Conservation (phyloP, 2,888 invertebrate species). For the Galeruca laticollis region DNA sequence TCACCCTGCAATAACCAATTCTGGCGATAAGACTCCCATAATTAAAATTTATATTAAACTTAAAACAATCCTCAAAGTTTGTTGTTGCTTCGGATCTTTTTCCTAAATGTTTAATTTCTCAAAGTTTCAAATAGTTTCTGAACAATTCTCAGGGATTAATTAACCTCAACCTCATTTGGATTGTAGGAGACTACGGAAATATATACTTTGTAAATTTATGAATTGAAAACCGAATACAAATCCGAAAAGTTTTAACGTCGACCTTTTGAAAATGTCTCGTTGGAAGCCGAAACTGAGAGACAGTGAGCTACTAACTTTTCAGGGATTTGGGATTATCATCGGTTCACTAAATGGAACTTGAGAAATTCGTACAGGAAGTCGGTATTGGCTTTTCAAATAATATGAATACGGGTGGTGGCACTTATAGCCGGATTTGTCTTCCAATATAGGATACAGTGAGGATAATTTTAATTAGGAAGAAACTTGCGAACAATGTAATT, state of each 20-base stretch:
- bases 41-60: too few species aligned
- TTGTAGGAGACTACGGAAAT: neutral
- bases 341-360: slow-evolving; percentile 15
- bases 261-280: slow-evolving; percentile 18
- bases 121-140: too few species aligned
- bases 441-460: neutral
- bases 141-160: neutral
- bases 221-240: slow-evolving; percentile 3
- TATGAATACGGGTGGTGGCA: slow-evolving; percentile 10
- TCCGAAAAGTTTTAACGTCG: slow-evolving; percentile 15
- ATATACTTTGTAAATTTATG: neutral
- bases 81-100: too few species aligned
- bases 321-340: slow-evolving; percentile 15
- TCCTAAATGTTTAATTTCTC: too few species aligned
- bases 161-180: neutral
- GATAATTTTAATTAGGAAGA: neutral
- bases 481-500: too few species aligned
- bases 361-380: slow-evolving; percentile 16
- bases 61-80: too few species aligned
- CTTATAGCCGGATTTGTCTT: slow-evolving; percentile 11
- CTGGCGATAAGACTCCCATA: too few species aligned
- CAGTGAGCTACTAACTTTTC: slow-evolving; percentile 23
- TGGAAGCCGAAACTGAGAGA: slow-evolving; percentile 11
- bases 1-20: too few species aligned
- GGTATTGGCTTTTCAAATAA: slow-evolving; percentile 9